Evolutionary conservation across 1,140 invertebrate species (phyloP).

Genomic region (Lepeophtheirus salmonis): DNA sequence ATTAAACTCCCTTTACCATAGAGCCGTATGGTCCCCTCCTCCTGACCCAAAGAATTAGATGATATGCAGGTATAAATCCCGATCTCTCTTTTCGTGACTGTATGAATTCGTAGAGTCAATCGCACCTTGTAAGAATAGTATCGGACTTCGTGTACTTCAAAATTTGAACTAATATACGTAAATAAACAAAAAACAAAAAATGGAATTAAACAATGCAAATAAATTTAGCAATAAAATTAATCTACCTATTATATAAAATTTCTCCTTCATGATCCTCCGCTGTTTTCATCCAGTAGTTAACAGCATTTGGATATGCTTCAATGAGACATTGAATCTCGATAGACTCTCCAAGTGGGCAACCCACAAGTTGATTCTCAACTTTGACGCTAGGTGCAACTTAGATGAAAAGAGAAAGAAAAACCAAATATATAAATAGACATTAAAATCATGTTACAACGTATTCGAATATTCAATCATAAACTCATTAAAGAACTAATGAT

Average conservation of each 20-base stretch:
- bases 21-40: conserved; percentile 64
- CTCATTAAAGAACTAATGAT: no score
- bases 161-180: background rate
- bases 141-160: background rate
- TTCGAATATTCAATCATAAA: no score
- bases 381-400: conserved; percentile 2
- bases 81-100: conserved; percentile 53
- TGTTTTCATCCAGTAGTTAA: conserved; percentile 12
- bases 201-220: no score
- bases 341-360: background rate
- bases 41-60: conserved; percentile 72
- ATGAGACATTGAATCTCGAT: background rate
- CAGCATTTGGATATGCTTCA: conserved; percentile 11
- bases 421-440: background rate
- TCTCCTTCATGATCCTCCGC: background rate
- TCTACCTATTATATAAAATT: background rate
- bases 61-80: conserved; percentile 74
- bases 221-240: background rate
- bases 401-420: background rate
- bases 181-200: background rate
- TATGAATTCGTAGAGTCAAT: conserved; percentile 57
- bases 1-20: no score
- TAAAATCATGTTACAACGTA: no score
- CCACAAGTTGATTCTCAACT: conserved; percentile 7
- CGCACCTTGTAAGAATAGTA: conserved; percentile 44